Evolutionary conservation across 2,888 invertebrate genomes (phyloP).

Genomic region (Lacanobia oleracea): DNA sequence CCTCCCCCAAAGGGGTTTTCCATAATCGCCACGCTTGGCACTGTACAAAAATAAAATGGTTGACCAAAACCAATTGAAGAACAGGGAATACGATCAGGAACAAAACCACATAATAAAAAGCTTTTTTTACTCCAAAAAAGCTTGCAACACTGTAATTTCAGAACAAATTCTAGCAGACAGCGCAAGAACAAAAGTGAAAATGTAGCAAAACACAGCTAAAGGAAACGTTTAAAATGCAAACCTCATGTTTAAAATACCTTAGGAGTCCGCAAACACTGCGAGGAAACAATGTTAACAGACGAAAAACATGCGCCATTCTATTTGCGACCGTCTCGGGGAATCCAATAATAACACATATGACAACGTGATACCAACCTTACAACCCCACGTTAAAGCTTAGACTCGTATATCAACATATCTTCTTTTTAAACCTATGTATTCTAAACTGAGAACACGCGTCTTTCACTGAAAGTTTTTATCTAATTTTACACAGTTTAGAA

Average conservation of each 20-base stretch:
- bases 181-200: constrained; percentile 20
- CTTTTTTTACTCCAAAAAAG: constrained; percentile 1
- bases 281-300: constrained; percentile 68
- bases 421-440: constrained; percentile 55
- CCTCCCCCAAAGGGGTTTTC: too few species aligned
- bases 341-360: constrained; percentile 66
- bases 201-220: constrained; percentile 33
- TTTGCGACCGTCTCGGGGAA: constrained; percentile 66
- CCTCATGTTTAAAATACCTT: constrained; percentile 67
- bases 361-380: constrained; percentile 51
- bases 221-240: constrained; percentile 68
- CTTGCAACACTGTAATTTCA: constrained; percentile 16
- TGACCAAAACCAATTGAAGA: neutral
- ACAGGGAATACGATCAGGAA: neutral
- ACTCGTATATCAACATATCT: constrained; percentile 58
- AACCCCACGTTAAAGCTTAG: constrained; percentile 45
- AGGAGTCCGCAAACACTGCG: constrained; percentile 67
- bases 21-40: too few species aligned
- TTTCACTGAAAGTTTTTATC: constrained; percentile 60
- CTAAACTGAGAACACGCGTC: constrained; percentile 57
- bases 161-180: constrained; percentile 17
- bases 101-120: neutral
- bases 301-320: constrained; percentile 69
- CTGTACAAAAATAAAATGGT: neutral
- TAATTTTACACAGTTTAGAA: constrained; percentile 36